phyloP scores from a whole-genome alignment of 2,888 invertebrate species.

The Notodonta ziczac region DNA sequence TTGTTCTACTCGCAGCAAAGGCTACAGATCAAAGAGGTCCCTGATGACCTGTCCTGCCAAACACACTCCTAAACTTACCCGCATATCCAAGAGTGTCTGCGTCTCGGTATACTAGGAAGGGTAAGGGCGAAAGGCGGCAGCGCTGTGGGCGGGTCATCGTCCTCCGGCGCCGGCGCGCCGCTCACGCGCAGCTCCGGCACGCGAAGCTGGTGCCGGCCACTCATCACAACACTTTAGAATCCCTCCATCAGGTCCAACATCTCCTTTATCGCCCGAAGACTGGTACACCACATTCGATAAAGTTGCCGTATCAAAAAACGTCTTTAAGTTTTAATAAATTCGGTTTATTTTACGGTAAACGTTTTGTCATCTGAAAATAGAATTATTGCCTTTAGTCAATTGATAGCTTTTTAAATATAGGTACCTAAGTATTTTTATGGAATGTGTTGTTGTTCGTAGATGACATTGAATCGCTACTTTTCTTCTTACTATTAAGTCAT shows the following conservation, averaged over 20 bases:
- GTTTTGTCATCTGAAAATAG: slow-evolving; percentile 36
- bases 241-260: slow-evolving; percentile 28
- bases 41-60: neutral
- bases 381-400: slow-evolving; percentile 9
- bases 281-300: slow-evolving; percentile 28
- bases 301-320: slow-evolving; percentile 37
- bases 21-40: no score
- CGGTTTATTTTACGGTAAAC: slow-evolving; percentile 31
- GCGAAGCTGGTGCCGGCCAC: slow-evolving; percentile 82
- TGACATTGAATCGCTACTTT: neutral
- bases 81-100: slow-evolving; percentile 91
- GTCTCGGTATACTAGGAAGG: slow-evolving; percentile 84
- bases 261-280: slow-evolving; percentile 15
- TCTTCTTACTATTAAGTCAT: neutral
- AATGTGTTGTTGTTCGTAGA: slow-evolving; percentile 48
- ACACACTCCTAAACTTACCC: slow-evolving; percentile 80
- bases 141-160: slow-evolving; percentile 73
- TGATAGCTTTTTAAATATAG: slow-evolving; percentile 1
- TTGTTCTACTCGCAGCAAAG: no score
- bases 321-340: slow-evolving; percentile 37
- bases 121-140: slow-evolving; percentile 77
- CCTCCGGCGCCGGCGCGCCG: slow-evolving; percentile 76
- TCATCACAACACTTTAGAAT: slow-evolving; percentile 81
- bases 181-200: slow-evolving; percentile 88
- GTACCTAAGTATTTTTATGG: slow-evolving; percentile 31